Evolutionary conservation across 2,113 vertebrate genomes (phyloP), one percentile per base, ranked within the genome.

Genomic region (Gasterosteus nipponicus): DNA sequence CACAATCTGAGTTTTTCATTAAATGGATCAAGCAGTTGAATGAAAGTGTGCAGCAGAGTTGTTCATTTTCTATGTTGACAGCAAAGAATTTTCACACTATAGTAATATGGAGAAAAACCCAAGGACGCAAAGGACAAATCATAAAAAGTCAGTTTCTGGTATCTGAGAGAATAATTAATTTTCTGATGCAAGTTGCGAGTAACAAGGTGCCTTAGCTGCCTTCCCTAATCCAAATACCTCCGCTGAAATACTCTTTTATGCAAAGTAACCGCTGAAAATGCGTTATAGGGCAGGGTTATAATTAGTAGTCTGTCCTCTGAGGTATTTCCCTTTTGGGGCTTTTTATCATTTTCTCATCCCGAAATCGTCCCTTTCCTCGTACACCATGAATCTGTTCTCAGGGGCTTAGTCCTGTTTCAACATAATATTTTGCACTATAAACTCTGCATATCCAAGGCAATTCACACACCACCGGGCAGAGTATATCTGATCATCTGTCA

Each of bases 221-320:
- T 76, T 73, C 44, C n/a, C 42, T 42, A 22, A 46, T 26, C 51
- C 63, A 56, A 75, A 86, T 38, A 11, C 31, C 39, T 73, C 77
- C 56, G 12, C 51, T 61, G 56, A 83, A 65, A 83, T 87, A 8
- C 10, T 31, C 60, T 73, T 69, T 63, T 39, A 60, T 73, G 60
- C 54, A 3, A 57, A 10, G 68, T 81, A 70, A 54, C 58, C 26
- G 2, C 53, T 75, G 35, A 53, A 51, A 64, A 33, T 58, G 12
- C 5, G 59, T 64, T 10, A 35, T 33, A 49, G 35, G 44, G 14
- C 54, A 59, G 7, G 33, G 71, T 44, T 67, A 0, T 8, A 41
- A 33, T 33, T 51, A 15, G 11, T 16, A 38, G 12, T 77, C 29
- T 42, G 22, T 59, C 26, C 19, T 11, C n/a, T 14, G 8, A 5